These are phyloP conservation scores for Cydia fagiglandana DNA, from an alignment of 1,140 invertebrate species.

Conservation along the genomic window DNA sequence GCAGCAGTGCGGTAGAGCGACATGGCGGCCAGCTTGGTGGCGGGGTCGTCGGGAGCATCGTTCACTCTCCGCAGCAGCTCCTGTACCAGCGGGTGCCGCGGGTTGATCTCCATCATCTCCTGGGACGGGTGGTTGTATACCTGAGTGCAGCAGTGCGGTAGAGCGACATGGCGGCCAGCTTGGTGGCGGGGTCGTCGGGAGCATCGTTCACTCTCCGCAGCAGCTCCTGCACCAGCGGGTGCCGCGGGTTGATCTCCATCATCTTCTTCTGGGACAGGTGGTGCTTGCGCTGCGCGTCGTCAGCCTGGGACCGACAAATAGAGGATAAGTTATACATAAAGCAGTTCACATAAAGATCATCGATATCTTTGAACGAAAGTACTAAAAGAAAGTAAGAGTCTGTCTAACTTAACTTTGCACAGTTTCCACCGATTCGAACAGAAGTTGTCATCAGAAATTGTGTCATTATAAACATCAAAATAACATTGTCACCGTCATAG, in stretches of 20 bases:
- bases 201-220: conserved; percentile 90
- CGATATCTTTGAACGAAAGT: too few species aligned
- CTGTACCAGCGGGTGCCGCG: conserved; percentile 96
- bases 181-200: conserved; percentile 88
- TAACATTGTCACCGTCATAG: too few species aligned
- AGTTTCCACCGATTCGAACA: too few species aligned
- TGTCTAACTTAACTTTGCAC: too few species aligned
- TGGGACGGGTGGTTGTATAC: conserved; percentile 88
- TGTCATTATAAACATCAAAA: too few species aligned
- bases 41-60: conserved; percentile 88
- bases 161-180: conserved; percentile 94
- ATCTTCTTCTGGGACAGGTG: conserved; percentile 98
- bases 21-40: conserved; percentile 91
- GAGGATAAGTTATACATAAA: too few species aligned
- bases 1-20: conserved; percentile 97
- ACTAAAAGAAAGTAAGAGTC: too few species aligned
- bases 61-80: conserved; percentile 93
- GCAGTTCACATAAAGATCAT: too few species aligned
- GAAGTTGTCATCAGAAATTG: too few species aligned
- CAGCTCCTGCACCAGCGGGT: conserved; percentile 96
- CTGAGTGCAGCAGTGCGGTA: conserved; percentile 96
- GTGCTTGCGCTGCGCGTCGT: conserved; percentile 94
- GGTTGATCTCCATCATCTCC: conserved; percentile 99
- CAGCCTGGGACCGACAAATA: conserved; percentile 67
- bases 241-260: conserved; percentile 97